Percentiles rank a stretch among this genome's conserved stretches.
Evolutionary conservation across 1,140 invertebrate genomes (phyloP).

Genomic region (Zaprionus africanus): DNA sequence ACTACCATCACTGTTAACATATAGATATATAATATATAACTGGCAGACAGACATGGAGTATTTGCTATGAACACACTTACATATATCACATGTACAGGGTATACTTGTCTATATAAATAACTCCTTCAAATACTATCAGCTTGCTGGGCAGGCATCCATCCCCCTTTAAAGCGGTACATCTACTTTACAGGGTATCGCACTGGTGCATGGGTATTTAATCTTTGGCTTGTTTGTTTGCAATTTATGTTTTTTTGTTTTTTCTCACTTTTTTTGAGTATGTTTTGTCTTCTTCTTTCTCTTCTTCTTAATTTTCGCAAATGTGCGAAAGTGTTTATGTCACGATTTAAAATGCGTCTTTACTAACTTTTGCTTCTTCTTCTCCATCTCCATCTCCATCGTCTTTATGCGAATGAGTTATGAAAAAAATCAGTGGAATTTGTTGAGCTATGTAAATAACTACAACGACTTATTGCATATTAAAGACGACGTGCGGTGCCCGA

Average conservation of each 20-base stretch:
- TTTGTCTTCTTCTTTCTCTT: neutral
- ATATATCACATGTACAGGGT: too few relatives aligned
- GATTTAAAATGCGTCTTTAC: slow-evolving; percentile 40
- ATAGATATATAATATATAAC: too few relatives aligned
- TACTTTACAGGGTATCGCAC: neutral
- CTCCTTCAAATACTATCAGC: too few relatives aligned
- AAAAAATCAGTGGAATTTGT: slow-evolving; percentile 46
- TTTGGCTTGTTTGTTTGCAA: slow-evolving; percentile 12
- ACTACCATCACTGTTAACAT: too few relatives aligned
- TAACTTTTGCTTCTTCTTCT: neutral
- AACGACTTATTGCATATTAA: slow-evolving; percentile 50
- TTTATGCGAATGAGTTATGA: slow-evolving; percentile 39
- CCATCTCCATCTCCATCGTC: neutral
- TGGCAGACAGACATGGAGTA: too few relatives aligned
- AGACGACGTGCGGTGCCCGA: slow-evolving; percentile 29
- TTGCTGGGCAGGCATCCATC: too few relatives aligned
- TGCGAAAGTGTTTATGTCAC: slow-evolving; percentile 57
- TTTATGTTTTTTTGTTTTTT: slow-evolving; percentile 1
- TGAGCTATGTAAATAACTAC: slow-evolving; percentile 46
- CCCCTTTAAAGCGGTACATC: too few relatives aligned
- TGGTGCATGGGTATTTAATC: neutral
- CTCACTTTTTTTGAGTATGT: neutral
- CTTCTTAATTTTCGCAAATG: slow-evolving; percentile 12
- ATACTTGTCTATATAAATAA: too few relatives aligned
- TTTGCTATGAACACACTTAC: too few relatives aligned